Evolutionary conservation across 2,113 vertebrate genomes (phyloP), one percentile per base, ranked within the genome.

Genomic region (Nymphicus hollandicus): DNA sequence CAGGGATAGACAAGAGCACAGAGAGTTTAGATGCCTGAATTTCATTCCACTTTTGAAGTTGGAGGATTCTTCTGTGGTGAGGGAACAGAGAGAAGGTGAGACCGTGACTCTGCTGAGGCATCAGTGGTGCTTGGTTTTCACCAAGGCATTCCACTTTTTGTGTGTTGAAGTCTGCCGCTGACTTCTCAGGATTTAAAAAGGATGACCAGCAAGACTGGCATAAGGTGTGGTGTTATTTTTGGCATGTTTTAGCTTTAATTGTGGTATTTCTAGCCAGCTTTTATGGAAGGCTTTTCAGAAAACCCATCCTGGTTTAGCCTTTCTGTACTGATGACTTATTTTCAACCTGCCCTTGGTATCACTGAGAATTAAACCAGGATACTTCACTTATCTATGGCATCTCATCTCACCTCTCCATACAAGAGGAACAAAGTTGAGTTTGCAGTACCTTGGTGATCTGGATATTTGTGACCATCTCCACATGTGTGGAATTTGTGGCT

Each of bases 401-500:
- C 82, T 90, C 33, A 7, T 43, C 33, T 86, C 24, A 33, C 23
- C 15, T 31, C 9, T 14, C 80, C 56, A 2, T 52, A 47, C 44
- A 74, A 12, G 2, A 16, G 41, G 60, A 88, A 24, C 41, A 55
- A 55, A 71, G 61, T 37, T 35, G 46, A 28, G 29, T 70, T 60
- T 82, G 33, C 49, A 84, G 3, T 44, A 80, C 31, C 47, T 47
- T 81, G 53, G 29, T 43, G 43, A 56, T 64, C 14, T 53, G 60
- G 49, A 12, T 89, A n/a, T 80, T 77, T 85, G 79, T 85, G 74
- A 41, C 14, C 25, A 17, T 20, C 60, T 81, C 79, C n/a, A 56
- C 0, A 0, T 0, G 0, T 39, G 74, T 74, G 63, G 81, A 87
- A 77, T 95, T 46, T 82, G 81, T 72, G 81, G 86, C 5, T 3